phyloP scores from a whole-genome alignment of 2,888 invertebrate species.

The Chromoteleia sp. region DNA sequence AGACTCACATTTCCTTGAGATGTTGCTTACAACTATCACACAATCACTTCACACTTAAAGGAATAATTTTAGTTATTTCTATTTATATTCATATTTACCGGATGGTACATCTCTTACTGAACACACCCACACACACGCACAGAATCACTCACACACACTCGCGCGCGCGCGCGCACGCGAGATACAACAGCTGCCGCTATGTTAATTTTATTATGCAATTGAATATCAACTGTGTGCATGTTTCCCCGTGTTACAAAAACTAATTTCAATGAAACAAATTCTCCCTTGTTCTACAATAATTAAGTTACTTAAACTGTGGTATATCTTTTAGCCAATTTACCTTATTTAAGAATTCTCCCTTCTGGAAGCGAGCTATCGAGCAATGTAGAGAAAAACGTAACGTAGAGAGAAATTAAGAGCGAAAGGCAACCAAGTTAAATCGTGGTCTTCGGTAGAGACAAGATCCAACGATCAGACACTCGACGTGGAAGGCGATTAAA shows the following conservation, averaged over 20 bases:
- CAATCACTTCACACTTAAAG: neutral
- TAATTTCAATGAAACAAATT: constrained; percentile 48
- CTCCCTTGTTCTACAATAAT: constrained; percentile 42
- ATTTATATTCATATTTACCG: neutral
- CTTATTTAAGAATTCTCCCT: constrained; percentile 61
- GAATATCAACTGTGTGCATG: neutral
- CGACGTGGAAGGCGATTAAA: constrained; percentile 73
- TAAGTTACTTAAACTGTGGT: constrained; percentile 51
- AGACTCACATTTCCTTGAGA: constrained; percentile 3
- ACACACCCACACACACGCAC: no score
- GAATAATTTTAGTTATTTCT: neutral
- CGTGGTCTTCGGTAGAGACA: constrained; percentile 71
- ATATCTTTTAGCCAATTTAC: constrained; percentile 52
- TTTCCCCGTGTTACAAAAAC: constrained; percentile 4
- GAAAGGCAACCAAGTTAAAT: constrained; percentile 72
- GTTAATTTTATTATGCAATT: neutral
- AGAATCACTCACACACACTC: no score
- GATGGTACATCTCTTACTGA: neutral
- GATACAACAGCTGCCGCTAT: neutral
- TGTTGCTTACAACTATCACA: neutral
- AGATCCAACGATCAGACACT: constrained; percentile 72
- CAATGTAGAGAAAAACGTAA: constrained; percentile 55
- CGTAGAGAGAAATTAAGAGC: constrained; percentile 66
- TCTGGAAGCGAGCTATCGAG: constrained; percentile 35
- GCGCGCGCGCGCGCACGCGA: no score